Evolutionary conservation across 23 tunicate species (phyloP).

Genomic region (Halocynthia aurantium): DNA sequence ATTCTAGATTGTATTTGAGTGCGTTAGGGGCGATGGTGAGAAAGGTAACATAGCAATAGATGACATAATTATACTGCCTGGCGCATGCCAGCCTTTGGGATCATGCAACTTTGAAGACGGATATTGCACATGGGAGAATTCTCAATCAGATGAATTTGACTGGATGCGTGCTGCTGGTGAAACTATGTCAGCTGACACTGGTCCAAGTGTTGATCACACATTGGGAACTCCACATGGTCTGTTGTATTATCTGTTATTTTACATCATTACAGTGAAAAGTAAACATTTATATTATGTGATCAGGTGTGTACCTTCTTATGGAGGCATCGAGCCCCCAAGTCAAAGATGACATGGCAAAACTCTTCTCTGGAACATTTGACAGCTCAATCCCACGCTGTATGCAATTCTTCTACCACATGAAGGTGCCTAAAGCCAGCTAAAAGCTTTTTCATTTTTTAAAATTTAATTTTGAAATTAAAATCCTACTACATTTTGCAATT

Average conservation of each 20-base stretch:
- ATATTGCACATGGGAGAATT: slow-evolving; percentile 93
- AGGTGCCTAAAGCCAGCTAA: slow-evolving; percentile 14
- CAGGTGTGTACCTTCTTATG: slow-evolving; percentile 84
- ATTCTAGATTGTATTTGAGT: slow-evolving; percentile 74
- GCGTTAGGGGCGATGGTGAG: slow-evolving; percentile 35
- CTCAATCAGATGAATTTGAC: slow-evolving; percentile 81
- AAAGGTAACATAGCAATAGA: slow-evolving; percentile 67
- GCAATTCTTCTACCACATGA: slow-evolving; percentile 81
- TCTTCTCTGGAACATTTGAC: slow-evolving; percentile 84
- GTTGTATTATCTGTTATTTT: slow-evolving; percentile 7
- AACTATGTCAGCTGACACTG: slow-evolving; percentile 71
- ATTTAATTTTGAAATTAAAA: too few species aligned
- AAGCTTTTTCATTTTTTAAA: too few species aligned
- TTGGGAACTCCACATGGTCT: slow-evolving; percentile 81
- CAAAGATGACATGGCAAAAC: slow-evolving; percentile 67
- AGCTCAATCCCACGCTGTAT: slow-evolving; percentile 65
- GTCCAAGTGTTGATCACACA: slow-evolving; percentile 86
- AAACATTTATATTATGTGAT: not conserved
- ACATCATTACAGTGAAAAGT: not conserved
- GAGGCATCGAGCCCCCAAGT: slow-evolving; percentile 92
- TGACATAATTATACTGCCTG: slow-evolving; percentile 66
- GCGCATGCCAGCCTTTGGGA: slow-evolving; percentile 78
- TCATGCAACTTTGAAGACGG: slow-evolving; percentile 80
- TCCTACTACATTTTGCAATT: too few species aligned
- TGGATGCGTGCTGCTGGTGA: slow-evolving; percentile 85